phyloP scores from a whole-genome alignment of 1,140 invertebrate genomes.

The Polypedilum pembai region DNA sequence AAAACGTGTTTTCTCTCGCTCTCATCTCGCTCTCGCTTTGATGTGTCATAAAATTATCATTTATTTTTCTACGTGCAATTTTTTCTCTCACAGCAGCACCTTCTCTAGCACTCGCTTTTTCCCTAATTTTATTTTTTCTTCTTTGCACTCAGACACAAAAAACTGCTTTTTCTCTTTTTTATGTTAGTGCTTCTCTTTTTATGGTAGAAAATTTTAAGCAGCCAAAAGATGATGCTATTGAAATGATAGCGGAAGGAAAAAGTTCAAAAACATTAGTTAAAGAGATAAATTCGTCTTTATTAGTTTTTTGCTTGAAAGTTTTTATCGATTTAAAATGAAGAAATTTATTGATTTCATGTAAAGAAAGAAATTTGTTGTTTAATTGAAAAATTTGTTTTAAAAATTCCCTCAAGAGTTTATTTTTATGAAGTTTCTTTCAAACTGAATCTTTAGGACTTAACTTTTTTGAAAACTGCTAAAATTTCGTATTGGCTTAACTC shows the following conservation, averaged over 20 bases:
- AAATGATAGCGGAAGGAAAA: too few species aligned
- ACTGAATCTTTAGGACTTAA: too few species aligned
- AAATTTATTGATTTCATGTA: not conserved
- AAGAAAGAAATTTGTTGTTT: too few species aligned
- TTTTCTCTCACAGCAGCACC: not conserved
- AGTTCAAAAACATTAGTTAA: not conserved
- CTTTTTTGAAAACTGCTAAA: too few species aligned
- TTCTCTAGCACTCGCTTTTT: not conserved
- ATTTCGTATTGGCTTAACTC: too few species aligned
- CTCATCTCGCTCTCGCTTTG: slow-evolving; percentile 26
- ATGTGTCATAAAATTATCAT: slow-evolving; percentile 28
- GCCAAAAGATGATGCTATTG: too few species aligned
- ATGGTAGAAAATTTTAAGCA: not conserved
- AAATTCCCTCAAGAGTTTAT: too few species aligned
- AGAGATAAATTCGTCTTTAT: not conserved
- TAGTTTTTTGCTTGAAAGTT: not conserved
- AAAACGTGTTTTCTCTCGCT: slow-evolving; percentile 17
- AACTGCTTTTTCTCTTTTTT: not conserved
- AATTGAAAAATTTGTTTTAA: not conserved
- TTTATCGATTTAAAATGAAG: not conserved
- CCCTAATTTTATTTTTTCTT: slow-evolving; percentile 16
- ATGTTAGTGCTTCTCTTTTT: not conserved
- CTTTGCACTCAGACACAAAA: not conserved
- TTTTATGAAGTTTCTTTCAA: too few species aligned
- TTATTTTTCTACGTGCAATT: slow-evolving; percentile 27